phyloP scores from a whole-genome alignment of 2,797 vertebrate genomes.

The Sebastes oblongus region DNA sequence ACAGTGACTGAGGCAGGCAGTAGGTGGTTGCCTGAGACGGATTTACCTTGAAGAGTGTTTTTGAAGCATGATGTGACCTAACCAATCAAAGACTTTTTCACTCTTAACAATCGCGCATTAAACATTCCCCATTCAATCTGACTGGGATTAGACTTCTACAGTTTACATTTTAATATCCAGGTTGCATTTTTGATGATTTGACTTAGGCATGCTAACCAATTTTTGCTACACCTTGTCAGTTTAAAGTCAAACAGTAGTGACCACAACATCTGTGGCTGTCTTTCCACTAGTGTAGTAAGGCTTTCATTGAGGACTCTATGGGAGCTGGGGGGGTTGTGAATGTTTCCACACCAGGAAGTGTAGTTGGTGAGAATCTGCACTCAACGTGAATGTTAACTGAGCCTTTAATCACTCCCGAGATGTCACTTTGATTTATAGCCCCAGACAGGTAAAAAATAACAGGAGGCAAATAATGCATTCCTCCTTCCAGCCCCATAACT shows the following conservation, averaged over 20 bases:
- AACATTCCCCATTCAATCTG: not conserved
- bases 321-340: not conserved
- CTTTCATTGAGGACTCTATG: not conserved
- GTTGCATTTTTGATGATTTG: not conserved
- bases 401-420: slow-evolving; percentile 43
- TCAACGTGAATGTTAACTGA: slow-evolving; percentile 9
- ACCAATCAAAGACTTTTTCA: slow-evolving; percentile 38
- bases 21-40: slow-evolving; percentile 82
- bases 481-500: slow-evolving; percentile 39
- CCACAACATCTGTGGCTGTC: not conserved
- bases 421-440: slow-evolving; percentile 61
- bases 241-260: not conserved
- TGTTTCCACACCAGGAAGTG: not conserved
- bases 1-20: slow-evolving; percentile 93
- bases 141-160: not conserved
- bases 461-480: slow-evolving; percentile 52
- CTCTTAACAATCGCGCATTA: not conserved
- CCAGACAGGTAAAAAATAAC: slow-evolving; percentile 53
- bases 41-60: slow-evolving; percentile 67
- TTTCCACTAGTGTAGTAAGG: not conserved
- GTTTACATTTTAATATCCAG: not conserved
- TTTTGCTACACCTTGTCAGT: not conserved
- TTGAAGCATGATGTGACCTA: slow-evolving; percentile 82
- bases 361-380: not conserved
- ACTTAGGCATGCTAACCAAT: slow-evolving; percentile 12